These are phyloP conservation scores for Plemyria rubiginata DNA, from an alignment of 2,888 invertebrate genomes.

Conservation along the genomic window DNA sequence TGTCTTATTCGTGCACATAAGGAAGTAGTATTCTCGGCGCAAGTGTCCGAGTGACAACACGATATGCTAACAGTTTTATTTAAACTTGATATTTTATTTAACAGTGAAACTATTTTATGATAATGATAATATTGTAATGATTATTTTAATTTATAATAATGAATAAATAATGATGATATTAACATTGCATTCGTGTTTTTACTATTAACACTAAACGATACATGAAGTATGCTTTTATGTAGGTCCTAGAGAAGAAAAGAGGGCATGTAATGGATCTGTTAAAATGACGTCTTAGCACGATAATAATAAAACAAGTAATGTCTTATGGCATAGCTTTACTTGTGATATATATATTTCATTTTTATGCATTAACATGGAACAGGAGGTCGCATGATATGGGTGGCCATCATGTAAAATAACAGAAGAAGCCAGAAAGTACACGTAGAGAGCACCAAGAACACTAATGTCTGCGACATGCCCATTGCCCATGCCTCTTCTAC, in stretches of 20 bases:
- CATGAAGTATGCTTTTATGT: background rate
- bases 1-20: constrained; percentile 75
- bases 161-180: constrained; percentile 70
- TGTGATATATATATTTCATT: background rate
- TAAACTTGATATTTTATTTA: constrained; percentile 64
- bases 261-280: background rate
- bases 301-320: background rate
- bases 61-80: constrained; percentile 47
- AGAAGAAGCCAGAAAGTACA: constrained; percentile 44
- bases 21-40: constrained; percentile 69
- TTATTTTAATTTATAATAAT: constrained; percentile 76
- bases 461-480: constrained; percentile 48
- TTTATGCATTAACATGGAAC: background rate
- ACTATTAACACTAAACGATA: constrained; percentile 12
- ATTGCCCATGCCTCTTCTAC: constrained; percentile 26
- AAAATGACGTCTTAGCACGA: background rate
- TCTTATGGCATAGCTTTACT: background rate
- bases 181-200: constrained; percentile 59
- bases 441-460: constrained; percentile 44
- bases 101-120: constrained; percentile 68
- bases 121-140: constrained; percentile 62
- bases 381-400: constrained; percentile 5
- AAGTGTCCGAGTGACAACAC: constrained; percentile 43
- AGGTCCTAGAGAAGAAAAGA: constrained; percentile 1
- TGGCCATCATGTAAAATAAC: constrained; percentile 36